These are phyloP conservation scores for Lycaon pictus DNA, from an alignment of 2,113 vertebrate genomes.

Conservation along the genomic window DNA sequence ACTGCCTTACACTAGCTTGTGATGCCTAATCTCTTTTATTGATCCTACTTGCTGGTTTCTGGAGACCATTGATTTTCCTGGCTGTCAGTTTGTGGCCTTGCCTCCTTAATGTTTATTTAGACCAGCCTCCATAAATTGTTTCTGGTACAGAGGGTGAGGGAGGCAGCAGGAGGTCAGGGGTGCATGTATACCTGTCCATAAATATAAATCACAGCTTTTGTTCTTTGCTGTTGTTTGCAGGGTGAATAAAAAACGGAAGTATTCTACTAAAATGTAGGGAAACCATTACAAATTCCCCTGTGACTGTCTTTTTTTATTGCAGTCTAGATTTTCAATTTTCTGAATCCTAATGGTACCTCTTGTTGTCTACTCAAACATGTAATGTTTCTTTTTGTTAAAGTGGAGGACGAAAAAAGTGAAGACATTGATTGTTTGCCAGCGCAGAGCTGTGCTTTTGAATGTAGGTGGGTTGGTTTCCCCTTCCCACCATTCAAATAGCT, in stretches of 20 bases:
- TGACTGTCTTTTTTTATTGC: constrained; percentile 75
- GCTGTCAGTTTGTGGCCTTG: constrained; percentile 90
- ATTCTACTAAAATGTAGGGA: constrained; percentile 78
- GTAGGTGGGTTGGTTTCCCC: not conserved
- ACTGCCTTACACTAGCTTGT: constrained; percentile 82
- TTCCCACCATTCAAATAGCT: not conserved
- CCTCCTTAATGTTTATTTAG: constrained; percentile 92
- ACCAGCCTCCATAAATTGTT: constrained; percentile 91
- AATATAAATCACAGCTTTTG: constrained; percentile 90
- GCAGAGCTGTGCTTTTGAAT: constrained; percentile 62
- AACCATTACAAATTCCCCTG: constrained; percentile 80
- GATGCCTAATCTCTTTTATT: constrained; percentile 91
- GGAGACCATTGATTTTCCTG: constrained; percentile 90
- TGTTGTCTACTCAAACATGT: constrained; percentile 80
- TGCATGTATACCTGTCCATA: constrained; percentile 87
- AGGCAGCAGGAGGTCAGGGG: constrained; percentile 85
- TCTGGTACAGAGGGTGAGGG: constrained; percentile 83
- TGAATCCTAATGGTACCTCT: constrained; percentile 76
- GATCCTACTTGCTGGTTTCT: constrained; percentile 89
- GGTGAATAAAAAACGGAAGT: constrained; percentile 83
- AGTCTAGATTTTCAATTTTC: constrained; percentile 85
- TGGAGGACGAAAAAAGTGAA: not conserved
- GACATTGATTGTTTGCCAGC: constrained; percentile 50
- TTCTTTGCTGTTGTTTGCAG: constrained; percentile 84
- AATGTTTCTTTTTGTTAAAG: constrained; percentile 79